Evolutionary conservation across 2,888 invertebrate species (phyloP), one percentile per base, ranked within the genome.

Genomic region (Conus canariensis): DNA sequence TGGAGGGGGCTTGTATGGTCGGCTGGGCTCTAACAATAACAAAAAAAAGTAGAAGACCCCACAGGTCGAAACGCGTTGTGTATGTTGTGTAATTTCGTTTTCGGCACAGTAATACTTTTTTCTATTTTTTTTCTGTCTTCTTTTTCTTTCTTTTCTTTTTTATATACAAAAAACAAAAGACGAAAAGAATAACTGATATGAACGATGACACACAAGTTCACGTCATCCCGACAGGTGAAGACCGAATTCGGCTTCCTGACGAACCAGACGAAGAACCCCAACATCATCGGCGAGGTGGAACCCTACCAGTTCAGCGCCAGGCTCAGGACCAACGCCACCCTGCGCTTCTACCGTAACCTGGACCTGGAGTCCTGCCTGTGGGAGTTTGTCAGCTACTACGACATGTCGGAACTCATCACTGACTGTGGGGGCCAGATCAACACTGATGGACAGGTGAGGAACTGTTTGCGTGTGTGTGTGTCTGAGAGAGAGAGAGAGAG

Each of bases 321-420:
- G 16, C 90, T 96, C 77, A 90, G 95, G 16, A 90, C 93, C 10
- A 92, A 94, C 25, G 90, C 92, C 56, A 94, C 95, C 19, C 93
- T 94, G 14, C 93, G 96, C 86, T 96, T 96, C 92, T 96, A 96
- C 94, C 95, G 96, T 70, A 96, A 95, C 90, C 92, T 96, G 12
- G 95, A 96, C 91, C 91, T 96, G 45, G 95, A 96, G 90, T 94
- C 96, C 0, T 96, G 96, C 92, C 92, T 96, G 90, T 96, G 96
- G 96, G 94, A 95, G 90, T 96, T 96, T 93, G 95, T 94, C 25
- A 93, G 94, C n/a, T 95, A 95, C 91, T 96, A 94, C 92, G 94
- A 95, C 91, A 95, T 96, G 95, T 95, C 96, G 0, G 96, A 96
- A 87, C 93, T 96, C 80, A 94, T 96, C n/a, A 94, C 92, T 12